Evolutionary conservation across 2,797 vertebrate genomes (phyloP).

Genomic region (Leucoraja ocellata): DNA sequence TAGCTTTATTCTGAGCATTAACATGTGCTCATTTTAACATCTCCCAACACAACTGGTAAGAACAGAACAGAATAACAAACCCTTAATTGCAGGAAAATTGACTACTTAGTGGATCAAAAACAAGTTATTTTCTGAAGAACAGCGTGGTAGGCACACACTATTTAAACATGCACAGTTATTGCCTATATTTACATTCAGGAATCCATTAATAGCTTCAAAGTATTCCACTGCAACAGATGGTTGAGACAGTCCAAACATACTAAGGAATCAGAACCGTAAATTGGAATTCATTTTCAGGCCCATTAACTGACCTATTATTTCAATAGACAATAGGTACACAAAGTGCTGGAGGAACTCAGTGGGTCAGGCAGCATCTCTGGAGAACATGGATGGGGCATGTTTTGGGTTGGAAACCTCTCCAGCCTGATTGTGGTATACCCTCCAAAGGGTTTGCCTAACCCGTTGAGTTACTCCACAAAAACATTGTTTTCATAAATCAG

Average conservation of each 20-base stretch:
- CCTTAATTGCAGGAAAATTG: not conserved
- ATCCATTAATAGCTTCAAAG: not conserved
- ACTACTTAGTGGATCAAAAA: not conserved
- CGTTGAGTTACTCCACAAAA: too few species aligned
- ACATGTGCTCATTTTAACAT: constrained; percentile 9
- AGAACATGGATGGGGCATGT: too few species aligned
- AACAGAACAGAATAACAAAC: not conserved
- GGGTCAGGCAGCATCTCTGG: too few species aligned
- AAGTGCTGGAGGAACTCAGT: too few species aligned
- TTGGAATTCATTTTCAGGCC: constrained; percentile 1
- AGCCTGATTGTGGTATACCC: too few species aligned
- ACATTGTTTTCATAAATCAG: too few species aligned
- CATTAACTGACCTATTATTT: not conserved
- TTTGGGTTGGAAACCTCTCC: too few species aligned
- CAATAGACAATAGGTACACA: too few species aligned
- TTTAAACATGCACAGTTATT: not conserved
- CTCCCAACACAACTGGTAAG: not conserved
- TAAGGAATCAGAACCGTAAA: not conserved
- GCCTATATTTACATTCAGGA: not conserved
- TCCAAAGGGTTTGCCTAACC: too few species aligned
- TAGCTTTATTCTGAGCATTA: constrained; percentile 4
- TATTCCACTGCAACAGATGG: not conserved
- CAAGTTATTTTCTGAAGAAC: not conserved
- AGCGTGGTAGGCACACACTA: not conserved
- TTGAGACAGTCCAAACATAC: not conserved